Conservation (phyloP, 2,797 vertebrate genomes). For the Mormyrus hasselquistii region DNA sequence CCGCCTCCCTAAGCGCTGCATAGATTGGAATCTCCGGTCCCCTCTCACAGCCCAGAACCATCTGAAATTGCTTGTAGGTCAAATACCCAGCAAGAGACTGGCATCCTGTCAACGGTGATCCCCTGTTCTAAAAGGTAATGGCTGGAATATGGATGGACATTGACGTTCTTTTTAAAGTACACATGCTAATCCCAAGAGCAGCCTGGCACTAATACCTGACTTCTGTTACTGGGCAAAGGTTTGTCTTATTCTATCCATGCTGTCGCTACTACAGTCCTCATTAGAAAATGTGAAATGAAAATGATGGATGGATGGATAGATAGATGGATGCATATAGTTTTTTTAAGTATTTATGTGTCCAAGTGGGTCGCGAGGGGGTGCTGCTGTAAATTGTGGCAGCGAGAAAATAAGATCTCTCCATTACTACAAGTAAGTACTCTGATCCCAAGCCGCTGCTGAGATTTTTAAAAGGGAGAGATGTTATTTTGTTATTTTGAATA, state of each 20-base stretch:
- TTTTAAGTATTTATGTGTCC: not conserved
- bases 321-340: not conserved
- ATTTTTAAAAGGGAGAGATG: not conserved
- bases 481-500: not conserved
- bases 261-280: not conserved
- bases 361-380: not conserved
- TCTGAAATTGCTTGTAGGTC: not conserved
- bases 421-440: not conserved
- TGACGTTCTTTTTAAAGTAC: not conserved
- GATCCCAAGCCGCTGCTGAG: not conserved
- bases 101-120: not conserved
- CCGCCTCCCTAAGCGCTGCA: not conserved
- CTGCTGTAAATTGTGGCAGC: not conserved
- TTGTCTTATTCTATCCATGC: not conserved
- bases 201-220: not conserved
- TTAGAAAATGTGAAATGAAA: not conserved
- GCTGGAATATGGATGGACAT: not conserved
- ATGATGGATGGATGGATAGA: not conserved
- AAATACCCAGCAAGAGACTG: not conserved
- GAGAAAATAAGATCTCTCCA: not conserved
- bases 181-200: not conserved
- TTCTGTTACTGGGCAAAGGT: not conserved
- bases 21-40: not conserved
- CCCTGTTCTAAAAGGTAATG: not conserved
- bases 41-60: not conserved